Evolutionary conservation across 2,797 vertebrate species (phyloP).

Genomic region (Lindbergichthys nudifrons): DNA sequence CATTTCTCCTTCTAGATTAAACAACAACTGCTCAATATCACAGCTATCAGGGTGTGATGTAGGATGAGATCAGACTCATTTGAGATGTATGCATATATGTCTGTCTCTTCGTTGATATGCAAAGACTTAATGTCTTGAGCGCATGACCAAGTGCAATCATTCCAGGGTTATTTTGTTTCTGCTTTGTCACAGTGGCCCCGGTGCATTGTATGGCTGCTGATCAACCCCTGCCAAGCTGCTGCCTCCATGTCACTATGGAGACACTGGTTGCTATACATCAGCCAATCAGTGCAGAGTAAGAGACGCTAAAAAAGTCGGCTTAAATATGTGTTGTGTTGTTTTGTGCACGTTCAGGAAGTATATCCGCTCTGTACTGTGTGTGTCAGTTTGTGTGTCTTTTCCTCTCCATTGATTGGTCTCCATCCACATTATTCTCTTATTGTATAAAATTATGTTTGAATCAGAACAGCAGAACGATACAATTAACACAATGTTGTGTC

Average conservation of each 20-base stretch:
- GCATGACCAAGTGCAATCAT: not conserved
- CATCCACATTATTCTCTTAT: not conserved
- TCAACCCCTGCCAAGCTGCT: slow-evolving; percentile 55
- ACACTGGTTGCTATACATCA: slow-evolving; percentile 76
- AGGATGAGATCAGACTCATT: slow-evolving; percentile 7
- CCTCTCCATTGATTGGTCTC: not conserved
- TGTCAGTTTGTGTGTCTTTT: slow-evolving; percentile 9
- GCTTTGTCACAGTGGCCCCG: slow-evolving; percentile 45
- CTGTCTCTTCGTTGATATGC: not conserved
- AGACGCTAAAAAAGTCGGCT: slow-evolving; percentile 42
- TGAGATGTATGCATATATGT: slow-evolving; percentile 15
- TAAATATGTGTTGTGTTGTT: slow-evolving; percentile 28
- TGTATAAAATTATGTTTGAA: not conserved
- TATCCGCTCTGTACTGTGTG: not conserved
- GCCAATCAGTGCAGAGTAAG: slow-evolving; percentile 60
- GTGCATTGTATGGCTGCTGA: slow-evolving; percentile 50
- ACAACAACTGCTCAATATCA: slow-evolving; percentile 64
- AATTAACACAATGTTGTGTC: slow-evolving; percentile 7
- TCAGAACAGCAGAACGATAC: not conserved
- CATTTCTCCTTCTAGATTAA: slow-evolving; percentile 68
- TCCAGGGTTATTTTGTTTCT: slow-evolving; percentile 42
- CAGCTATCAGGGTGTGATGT: slow-evolving; percentile 65
- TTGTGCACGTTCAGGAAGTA: slow-evolving; percentile 12
- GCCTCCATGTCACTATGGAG: slow-evolving; percentile 76
- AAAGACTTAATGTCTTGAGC: not conserved